phyloP scores from a whole-genome alignment of 2,888 invertebrate genomes.

The Eupithecia exiguata region DNA sequence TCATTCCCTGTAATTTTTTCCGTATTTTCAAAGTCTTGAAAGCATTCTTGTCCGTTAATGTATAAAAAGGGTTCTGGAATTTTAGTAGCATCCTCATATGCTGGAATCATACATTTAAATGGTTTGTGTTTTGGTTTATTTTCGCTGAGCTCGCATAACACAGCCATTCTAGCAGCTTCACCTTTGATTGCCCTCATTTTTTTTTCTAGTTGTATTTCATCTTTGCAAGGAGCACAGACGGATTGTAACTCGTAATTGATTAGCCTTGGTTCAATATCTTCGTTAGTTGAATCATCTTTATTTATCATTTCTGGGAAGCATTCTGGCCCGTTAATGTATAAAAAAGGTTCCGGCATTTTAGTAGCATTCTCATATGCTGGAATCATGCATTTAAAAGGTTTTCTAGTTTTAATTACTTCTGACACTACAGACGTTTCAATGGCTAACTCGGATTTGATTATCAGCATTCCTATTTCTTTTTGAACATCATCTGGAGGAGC shows the following conservation, averaged over 20 bases:
- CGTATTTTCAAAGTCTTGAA: background rate
- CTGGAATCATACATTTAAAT: background rate
- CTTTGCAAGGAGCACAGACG: constrained; percentile 2
- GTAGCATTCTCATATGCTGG: background rate
- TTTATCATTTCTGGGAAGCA: background rate
- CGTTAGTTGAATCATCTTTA: background rate
- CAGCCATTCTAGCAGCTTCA: background rate
- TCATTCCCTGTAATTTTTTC: background rate
- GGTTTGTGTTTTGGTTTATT: background rate
- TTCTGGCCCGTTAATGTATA: background rate
- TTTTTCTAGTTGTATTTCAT: background rate
- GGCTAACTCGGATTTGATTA: background rate
- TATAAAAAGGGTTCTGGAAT: constrained; percentile 1
- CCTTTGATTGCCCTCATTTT: background rate
- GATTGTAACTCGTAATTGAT: background rate
- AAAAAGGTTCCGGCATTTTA: constrained; percentile 4
- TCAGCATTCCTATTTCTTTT: background rate
- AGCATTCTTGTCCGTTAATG: background rate
- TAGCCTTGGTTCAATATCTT: background rate
- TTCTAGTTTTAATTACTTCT: background rate
- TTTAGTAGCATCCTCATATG: background rate
- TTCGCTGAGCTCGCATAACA: background rate
- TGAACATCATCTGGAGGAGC: background rate
- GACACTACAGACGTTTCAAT: background rate
- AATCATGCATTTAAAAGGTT: background rate